A percentile compares a stretch with the other conserved stretches of the same genome.
Conservation (phyloP, 2,113 vertebrate species). For the Corythornis vintsioides region DNA sequence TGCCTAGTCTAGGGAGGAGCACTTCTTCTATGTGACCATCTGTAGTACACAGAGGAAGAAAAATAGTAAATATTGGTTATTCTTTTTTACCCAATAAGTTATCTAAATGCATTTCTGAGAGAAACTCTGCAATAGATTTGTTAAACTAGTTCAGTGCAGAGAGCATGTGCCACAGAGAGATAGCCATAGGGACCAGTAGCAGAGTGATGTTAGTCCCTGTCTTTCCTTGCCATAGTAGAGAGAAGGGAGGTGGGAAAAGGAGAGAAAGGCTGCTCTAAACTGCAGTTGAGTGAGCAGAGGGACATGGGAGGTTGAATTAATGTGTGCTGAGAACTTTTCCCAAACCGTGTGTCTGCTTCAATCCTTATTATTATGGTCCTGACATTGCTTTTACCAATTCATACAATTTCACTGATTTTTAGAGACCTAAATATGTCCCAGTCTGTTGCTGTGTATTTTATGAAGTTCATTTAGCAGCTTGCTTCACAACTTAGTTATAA, state of each 20-base stretch:
- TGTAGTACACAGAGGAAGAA: accelerated
- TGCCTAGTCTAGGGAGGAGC: background rate
- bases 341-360: accelerated
- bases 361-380: background rate
- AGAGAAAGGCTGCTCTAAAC: background rate
- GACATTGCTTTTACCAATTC: background rate
- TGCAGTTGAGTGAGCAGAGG: background rate
- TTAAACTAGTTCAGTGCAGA: background rate
- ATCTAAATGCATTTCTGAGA: slow-evolving; percentile 31
- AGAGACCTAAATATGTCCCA: background rate
- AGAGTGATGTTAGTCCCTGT: background rate
- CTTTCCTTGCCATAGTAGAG: background rate
- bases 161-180: background rate
- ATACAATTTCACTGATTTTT: background rate
- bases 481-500: background rate
- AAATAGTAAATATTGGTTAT: background rate
- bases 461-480: background rate
- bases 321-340: background rate
- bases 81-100: background rate
- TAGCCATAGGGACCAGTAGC: background rate
- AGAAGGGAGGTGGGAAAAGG: background rate
- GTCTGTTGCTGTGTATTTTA: background rate
- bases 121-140: background rate
- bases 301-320: background rate
- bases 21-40: background rate